phyloP scores from a whole-genome alignment of 2,888 invertebrate genomes.

The Erebia ligea region DNA sequence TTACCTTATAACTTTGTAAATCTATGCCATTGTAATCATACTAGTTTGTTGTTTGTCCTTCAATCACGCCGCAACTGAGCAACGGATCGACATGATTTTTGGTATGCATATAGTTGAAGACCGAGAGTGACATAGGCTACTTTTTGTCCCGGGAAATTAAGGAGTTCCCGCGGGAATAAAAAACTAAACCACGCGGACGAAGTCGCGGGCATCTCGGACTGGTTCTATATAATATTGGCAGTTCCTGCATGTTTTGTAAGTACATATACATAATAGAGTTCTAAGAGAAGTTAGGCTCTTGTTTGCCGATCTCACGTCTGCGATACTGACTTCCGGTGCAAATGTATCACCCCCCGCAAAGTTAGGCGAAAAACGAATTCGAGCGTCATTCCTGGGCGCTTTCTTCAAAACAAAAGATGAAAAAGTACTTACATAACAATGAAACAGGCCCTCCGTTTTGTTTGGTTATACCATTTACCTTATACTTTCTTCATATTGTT shows the following conservation, averaged over 20 bases:
- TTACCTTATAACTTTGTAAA: neutral
- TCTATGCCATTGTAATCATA: neutral
- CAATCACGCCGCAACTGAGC: no score
- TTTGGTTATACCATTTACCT: constrained; percentile 42
- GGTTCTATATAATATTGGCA: neutral
- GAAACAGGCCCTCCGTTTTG: constrained; percentile 28
- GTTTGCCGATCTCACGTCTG: constrained; percentile 72
- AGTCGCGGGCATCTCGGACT: no score
- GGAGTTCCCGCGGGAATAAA: no score
- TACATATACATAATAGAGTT: neutral
- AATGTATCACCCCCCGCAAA: constrained; percentile 45
- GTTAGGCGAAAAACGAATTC: constrained; percentile 18
- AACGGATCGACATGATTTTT: no score
- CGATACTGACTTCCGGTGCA: constrained; percentile 61
- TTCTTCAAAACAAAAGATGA: constrained; percentile 23
- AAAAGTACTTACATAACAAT: constrained; percentile 30
- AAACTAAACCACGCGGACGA: no score
- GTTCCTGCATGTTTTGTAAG: neutral
- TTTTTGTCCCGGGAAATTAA: no score
- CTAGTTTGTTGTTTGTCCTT: no score
- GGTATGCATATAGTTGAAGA: no score
- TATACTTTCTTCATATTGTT: constrained; percentile 48
- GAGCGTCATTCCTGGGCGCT: constrained; percentile 3
- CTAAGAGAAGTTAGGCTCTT: constrained; percentile 42
- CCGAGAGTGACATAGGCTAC: no score